These are phyloP conservation scores for Peromyscus californicus DNA, from an alignment of 2,113 vertebrate genomes.

Conservation along the genomic window DNA sequence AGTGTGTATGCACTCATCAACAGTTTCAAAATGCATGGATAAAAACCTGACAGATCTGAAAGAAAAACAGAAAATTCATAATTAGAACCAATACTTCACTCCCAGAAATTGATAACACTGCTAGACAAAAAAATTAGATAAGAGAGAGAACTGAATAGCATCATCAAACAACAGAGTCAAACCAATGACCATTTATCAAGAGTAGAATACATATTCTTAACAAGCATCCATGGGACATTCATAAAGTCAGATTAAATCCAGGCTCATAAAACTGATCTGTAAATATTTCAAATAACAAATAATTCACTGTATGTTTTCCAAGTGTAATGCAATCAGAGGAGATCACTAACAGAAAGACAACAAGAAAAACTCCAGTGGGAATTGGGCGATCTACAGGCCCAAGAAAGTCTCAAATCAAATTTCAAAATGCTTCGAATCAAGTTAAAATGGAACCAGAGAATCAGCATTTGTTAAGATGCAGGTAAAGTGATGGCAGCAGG, in stretches of 20 bases:
- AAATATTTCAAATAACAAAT: conserved; percentile 45
- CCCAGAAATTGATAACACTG: neutral
- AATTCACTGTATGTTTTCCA: conserved; percentile 18
- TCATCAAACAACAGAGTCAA: neutral
- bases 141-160: neutral
- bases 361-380: conserved; percentile 34
- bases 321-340: neutral
- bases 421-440: conserved; percentile 26
- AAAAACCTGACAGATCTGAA: neutral
- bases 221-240: neutral
- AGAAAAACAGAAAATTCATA: conserved; percentile 1
- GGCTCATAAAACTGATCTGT: neutral
- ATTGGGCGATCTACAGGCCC: neutral
- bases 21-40: neutral
- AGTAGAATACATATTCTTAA: conserved; percentile 18
- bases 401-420: conserved; percentile 40
- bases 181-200: neutral
- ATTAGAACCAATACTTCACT: neutral
- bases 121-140: conserved; percentile 15
- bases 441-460: conserved; percentile 50
- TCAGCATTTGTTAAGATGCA: neutral
- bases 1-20: neutral
- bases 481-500: conserved; percentile 4
- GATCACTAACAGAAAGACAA: conserved; percentile 15
- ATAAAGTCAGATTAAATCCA: neutral